A percentile compares a stretch with the other conserved stretches of the same genome.
Conservation (phyloP, 2,888 invertebrate species). For the Cristatella mucedo region DNA sequence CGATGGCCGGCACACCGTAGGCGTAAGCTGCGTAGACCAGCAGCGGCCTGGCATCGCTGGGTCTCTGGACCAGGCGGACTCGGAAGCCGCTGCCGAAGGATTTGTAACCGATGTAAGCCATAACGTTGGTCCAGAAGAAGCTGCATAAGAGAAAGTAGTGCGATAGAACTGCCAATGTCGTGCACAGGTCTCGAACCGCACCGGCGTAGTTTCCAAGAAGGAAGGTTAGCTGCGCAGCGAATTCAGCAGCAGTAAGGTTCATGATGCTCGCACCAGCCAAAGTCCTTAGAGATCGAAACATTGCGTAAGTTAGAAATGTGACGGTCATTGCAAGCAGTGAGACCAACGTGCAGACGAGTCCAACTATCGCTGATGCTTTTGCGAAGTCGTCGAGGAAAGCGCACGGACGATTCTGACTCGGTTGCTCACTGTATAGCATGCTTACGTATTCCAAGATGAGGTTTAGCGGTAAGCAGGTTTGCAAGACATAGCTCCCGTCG, state of each 20-base stretch:
- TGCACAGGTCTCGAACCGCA: slow-evolving; percentile 35
- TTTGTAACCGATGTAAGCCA: slow-evolving; percentile 44
- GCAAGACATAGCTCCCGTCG: too few relatives aligned
- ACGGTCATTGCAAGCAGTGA: slow-evolving; percentile 26
- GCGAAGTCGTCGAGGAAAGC: slow-evolving; percentile 1
- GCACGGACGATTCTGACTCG: too few relatives aligned
- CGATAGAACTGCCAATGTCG: slow-evolving; percentile 46
- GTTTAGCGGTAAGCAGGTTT: too few relatives aligned
- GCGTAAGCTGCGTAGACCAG: slow-evolving; percentile 44
- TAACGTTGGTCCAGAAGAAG: slow-evolving; percentile 52
- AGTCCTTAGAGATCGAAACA: slow-evolving; percentile 30
- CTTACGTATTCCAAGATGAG: too few relatives aligned
- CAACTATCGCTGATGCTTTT: neutral
- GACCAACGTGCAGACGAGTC: slow-evolving; percentile 14
- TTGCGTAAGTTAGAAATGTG: slow-evolving; percentile 29
- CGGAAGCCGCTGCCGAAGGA: slow-evolving; percentile 40
- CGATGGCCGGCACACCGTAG: slow-evolving; percentile 49
- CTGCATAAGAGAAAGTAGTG: slow-evolving; percentile 51
- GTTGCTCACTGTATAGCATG: too few relatives aligned
- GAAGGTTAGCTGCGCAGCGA: slow-evolving; percentile 30
- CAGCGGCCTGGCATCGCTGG: slow-evolving; percentile 18
- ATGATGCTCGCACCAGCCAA: slow-evolving; percentile 36
- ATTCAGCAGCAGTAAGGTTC: slow-evolving; percentile 29
- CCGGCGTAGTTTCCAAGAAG: slow-evolving; percentile 45
- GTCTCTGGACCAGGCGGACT: slow-evolving; percentile 17